Conservation (phyloP, 2,888 invertebrate species). For the Lasioglossum oenotherae region DNA sequence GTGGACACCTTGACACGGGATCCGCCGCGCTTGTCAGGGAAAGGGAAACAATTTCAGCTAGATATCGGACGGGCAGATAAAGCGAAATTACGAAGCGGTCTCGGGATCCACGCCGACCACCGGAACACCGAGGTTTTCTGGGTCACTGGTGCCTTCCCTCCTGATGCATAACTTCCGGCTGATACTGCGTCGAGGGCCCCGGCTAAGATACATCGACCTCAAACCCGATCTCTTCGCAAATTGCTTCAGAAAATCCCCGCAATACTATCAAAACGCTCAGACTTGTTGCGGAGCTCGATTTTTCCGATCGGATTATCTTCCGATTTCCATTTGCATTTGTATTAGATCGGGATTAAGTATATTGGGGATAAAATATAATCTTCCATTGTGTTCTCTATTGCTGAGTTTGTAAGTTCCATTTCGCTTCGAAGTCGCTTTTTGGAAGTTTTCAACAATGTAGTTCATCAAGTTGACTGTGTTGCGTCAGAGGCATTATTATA, state of each 20-base stretch:
- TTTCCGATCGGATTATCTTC: neutral
- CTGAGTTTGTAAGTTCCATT: neutral
- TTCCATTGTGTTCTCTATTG: neutral
- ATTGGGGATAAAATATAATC: neutral
- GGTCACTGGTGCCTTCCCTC: constrained; percentile 67
- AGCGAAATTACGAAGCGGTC: constrained; percentile 74
- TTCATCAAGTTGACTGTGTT: neutral
- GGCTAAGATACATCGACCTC: neutral
- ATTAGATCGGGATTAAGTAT: neutral
- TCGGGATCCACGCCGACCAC: constrained; percentile 30
- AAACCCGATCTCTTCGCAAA: constrained; percentile 1
- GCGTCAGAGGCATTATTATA: neutral
- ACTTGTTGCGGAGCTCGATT: neutral
- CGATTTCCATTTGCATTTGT: neutral
- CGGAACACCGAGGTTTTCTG: constrained; percentile 65
- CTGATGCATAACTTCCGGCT: constrained; percentile 77
- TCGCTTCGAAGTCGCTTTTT: neutral
- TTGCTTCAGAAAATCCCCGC: neutral
- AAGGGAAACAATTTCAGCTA: constrained; percentile 65
- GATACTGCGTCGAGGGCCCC: neutral
- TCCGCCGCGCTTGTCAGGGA: constrained; percentile 38
- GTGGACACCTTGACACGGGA: constrained; percentile 11
- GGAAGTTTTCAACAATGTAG: neutral
- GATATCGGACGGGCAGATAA: constrained; percentile 70
- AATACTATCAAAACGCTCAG: neutral